Evolutionary conservation across 2,797 vertebrate species (phyloP), one percentile per base, ranked within the genome.

Genomic region (Anas bahamensis): DNA sequence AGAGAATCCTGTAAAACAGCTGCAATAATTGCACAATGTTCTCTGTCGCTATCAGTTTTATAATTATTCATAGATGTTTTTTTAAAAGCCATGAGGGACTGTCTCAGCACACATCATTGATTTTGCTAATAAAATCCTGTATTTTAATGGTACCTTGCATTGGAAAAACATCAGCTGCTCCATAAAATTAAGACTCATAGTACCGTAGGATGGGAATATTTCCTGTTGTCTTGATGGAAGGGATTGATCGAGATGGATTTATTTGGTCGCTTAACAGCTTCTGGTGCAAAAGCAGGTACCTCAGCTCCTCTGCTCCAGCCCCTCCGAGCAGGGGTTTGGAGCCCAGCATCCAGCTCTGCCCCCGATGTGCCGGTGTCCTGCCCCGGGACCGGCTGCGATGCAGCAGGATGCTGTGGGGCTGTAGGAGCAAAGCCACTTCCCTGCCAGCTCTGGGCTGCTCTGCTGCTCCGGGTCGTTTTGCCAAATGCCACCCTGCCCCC

Each of bases 121-220:
- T 95, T 92, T 93, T 89, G 33, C 84, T 95, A 96, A 95, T 95
- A 95, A 95, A 94, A 93, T 92, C 56, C 90, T 93, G 7, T 70
- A 91, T 93, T 95, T 91, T 92, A 92, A 88, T 92, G 74, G 73
- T 92, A 83, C 3, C 3, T 89, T 96, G 92, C 63, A 93, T 95
- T 93, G 90, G 66, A 95, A 93, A 86, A 89, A 86, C 59, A 75
- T 96, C 79, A 93, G 70, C 84, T 89, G 73, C 55, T 81, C 39
- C 59, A 53, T 95, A 92, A 90, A 94, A 88, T 77, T 69, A 92
- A 94, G 92, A 83, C 86, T 94, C 69, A 73, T 3, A 37, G 63
- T 90, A 37, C 74, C 0, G 0, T 81, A 66, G 76, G 63, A 83
- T 88, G 42, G 65, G n/a, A 72, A 52, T 75, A 28, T 88, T 96